Conservation (phyloP, 2,113 vertebrate genomes). For the Pogonocichla stellata region DNA sequence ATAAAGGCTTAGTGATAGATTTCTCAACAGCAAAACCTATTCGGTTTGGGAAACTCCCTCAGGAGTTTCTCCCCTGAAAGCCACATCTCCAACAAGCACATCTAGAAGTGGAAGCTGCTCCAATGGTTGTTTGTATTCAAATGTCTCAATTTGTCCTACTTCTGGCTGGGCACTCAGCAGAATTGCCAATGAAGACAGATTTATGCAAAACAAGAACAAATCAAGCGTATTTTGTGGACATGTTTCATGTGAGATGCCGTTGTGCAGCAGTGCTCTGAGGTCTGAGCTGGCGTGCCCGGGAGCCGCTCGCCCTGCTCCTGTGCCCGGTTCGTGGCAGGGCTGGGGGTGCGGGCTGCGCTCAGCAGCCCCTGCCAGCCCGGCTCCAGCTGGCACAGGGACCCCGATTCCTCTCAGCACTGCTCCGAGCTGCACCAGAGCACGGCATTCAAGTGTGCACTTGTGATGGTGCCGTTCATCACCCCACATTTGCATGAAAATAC, state of each 20-base stretch:
- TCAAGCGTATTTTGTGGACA: not conserved
- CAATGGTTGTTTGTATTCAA: not conserved
- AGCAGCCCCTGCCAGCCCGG: constrained; percentile 1
- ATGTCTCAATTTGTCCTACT: not conserved
- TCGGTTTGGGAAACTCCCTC: not conserved
- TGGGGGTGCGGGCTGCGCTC: constrained; percentile 15
- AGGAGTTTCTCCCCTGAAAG: not conserved
- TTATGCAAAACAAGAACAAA: not conserved
- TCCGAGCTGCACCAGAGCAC: not conserved
- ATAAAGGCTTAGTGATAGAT: not conserved
- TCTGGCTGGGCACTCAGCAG: not conserved
- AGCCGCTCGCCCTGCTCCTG: not conserved
- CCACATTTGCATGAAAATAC: constrained; percentile 71
- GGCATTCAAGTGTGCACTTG: constrained; percentile 48
- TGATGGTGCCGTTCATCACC: constrained; percentile 43
- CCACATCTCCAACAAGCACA: not conserved
- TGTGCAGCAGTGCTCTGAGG: not conserved
- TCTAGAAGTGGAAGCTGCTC: not conserved
- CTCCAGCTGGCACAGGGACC: not conserved
- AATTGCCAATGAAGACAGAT: not conserved
- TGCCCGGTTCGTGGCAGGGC: not conserved
- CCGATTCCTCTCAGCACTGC: not conserved
- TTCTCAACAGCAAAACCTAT: not conserved
- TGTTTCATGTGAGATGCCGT: rapidly evolving
- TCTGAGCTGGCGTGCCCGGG: not conserved